phyloP scores from a whole-genome alignment of 2,797 vertebrate genomes.

The Bufotes viridis region DNA sequence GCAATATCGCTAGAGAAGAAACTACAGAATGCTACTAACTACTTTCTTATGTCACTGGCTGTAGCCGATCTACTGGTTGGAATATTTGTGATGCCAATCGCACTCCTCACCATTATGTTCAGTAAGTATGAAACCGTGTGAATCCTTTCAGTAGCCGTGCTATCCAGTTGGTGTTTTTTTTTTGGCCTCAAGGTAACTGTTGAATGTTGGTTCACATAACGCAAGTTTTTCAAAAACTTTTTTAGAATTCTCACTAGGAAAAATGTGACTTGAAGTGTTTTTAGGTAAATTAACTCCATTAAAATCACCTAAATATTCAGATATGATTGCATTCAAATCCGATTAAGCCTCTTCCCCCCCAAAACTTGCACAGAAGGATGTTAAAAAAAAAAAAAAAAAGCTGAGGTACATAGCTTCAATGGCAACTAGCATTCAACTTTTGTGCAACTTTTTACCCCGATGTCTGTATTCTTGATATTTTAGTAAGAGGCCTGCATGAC shows the following conservation, averaged over 20 bases:
- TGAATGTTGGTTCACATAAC: neutral
- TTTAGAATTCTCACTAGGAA: neutral
- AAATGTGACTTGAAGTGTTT: neutral
- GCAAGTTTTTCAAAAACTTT: neutral
- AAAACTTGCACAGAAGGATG: neutral
- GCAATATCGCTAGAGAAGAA: conserved; percentile 94
- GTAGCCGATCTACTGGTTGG: conserved; percentile 96
- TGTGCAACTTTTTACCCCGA: neutral
- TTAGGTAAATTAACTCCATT: neutral
- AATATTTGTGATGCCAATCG: conserved; percentile 95
- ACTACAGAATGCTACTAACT: conserved; percentile 96
- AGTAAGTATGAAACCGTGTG: conserved; percentile 78
- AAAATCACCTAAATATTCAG: neutral
- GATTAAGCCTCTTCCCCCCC: neutral
- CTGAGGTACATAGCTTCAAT: neutral
- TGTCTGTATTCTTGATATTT: neutral
- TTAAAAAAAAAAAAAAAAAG: neutral
- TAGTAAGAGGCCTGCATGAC: neutral
- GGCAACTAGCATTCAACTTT: neutral
- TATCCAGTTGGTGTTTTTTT: too few relatives aligned
- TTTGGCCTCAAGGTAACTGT: neutral
- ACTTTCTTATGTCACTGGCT: conserved; percentile 94
- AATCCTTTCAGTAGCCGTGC: neutral
- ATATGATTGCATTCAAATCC: neutral
- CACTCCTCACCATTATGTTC: conserved; percentile 90